Conservation (phyloP, 2,797 vertebrate genomes). For the Odontamblyopus rebecca region DNA sequence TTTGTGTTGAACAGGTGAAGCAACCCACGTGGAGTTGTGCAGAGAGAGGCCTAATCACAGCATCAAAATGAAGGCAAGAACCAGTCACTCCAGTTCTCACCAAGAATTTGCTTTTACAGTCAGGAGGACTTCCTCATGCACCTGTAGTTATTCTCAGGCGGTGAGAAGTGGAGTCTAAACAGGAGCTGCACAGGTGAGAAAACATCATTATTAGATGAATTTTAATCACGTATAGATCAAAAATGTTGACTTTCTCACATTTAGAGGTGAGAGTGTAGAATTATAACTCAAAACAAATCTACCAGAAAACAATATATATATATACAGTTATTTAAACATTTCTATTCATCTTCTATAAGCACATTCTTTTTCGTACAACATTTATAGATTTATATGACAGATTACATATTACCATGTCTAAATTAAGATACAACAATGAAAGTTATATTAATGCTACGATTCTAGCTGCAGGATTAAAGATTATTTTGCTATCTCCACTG, state of each 20-base stretch:
- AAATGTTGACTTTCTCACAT: background rate
- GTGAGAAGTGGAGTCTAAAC: constrained; percentile 8
- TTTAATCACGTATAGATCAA: background rate
- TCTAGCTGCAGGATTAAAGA: too few species aligned
- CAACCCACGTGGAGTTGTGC: background rate
- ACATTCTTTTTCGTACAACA: background rate
- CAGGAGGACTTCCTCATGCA: constrained; percentile 23
- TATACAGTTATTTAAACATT: background rate
- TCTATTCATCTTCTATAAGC: background rate
- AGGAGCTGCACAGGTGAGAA: constrained; percentile 46
- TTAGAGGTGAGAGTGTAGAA: background rate
- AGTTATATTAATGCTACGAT: background rate
- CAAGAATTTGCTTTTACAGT: background rate
- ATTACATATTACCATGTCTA: background rate
- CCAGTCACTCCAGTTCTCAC: constrained; percentile 58
- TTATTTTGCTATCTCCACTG: too few species aligned
- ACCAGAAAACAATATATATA: too few species aligned
- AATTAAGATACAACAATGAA: background rate
- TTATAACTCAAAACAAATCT: constrained; percentile 7
- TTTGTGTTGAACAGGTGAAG: background rate
- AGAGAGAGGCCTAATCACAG: background rate
- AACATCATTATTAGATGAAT: background rate
- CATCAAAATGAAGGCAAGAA: constrained; percentile 24
- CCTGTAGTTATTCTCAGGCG: background rate
- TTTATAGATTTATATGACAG: background rate